A percentile compares a stretch with the other conserved stretches of the same genome.
These are phyloP conservation scores for Melieria picta DNA, from an alignment of 2,888 invertebrate species.

Conservation along the genomic window DNA sequence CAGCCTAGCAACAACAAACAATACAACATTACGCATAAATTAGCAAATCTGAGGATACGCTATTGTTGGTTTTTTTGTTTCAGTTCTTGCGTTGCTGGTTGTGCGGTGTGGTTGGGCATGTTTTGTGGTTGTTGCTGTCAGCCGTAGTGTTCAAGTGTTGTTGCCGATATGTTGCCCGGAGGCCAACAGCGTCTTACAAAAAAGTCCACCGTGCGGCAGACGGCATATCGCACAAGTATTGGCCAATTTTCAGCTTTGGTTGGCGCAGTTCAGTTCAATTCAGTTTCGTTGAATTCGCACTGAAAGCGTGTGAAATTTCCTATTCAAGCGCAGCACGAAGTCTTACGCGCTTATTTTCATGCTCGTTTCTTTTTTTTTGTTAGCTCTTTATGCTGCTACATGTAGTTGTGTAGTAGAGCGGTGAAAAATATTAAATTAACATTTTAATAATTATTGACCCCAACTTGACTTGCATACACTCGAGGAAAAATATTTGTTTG, in stretches of 20 bases:
- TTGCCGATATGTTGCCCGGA: conserved; percentile 5
- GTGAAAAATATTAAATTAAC: conserved; percentile 13
- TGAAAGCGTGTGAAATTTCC: background rate
- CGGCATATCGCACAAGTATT: background rate
- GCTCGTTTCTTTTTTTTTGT: background rate
- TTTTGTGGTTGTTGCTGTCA: background rate
- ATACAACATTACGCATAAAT: background rate
- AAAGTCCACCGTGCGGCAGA: background rate
- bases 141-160: background rate
- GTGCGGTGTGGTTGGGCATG: background rate
- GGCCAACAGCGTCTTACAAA: background rate
- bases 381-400: background rate
- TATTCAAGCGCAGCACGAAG: background rate
- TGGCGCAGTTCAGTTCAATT: background rate
- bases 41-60: conserved; percentile 7
- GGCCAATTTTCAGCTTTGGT: background rate
- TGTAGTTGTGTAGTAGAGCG: background rate
- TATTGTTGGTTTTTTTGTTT: background rate
- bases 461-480: no score
- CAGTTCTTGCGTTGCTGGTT: background rate
- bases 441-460: conserved; percentile 15
- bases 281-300: background rate
- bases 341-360: background rate
- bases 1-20: background rate
- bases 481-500: no score